Evolutionary conservation across 2,113 vertebrate genomes (phyloP).

Genomic region (Noctilio leporinus): DNA sequence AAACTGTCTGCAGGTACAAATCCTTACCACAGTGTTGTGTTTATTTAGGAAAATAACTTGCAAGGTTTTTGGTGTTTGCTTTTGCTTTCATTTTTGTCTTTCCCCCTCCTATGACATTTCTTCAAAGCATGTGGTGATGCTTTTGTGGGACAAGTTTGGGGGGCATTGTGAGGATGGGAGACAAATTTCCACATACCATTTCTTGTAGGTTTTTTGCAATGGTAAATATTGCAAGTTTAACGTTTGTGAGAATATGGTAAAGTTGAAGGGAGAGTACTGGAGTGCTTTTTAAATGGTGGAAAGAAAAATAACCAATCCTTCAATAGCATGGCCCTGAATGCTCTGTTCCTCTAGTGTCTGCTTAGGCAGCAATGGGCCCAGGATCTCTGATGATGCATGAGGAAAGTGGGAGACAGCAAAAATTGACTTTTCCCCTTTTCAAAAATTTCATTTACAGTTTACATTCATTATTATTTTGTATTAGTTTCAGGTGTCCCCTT

Average conservation of each 20-base stretch:
- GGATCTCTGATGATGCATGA: background rate
- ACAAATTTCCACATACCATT: background rate
- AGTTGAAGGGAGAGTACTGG: constrained; percentile 38
- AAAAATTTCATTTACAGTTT: background rate
- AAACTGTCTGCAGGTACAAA: constrained; percentile 66
- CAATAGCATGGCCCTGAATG: accelerated
- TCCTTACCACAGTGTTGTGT: constrained; percentile 46
- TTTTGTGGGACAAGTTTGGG: background rate
- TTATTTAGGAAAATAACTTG: constrained; percentile 51
- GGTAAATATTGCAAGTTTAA: constrained; percentile 40
- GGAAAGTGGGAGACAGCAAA: background rate
- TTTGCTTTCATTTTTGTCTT: constrained; percentile 47
- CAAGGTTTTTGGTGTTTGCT: constrained; percentile 11
- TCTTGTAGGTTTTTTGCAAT: background rate
- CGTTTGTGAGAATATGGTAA: constrained; percentile 62
- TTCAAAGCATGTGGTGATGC: constrained; percentile 17
- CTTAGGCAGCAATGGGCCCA: background rate
- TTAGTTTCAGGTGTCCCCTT: background rate
- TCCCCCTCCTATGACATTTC: background rate
- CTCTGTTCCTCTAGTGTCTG: background rate
- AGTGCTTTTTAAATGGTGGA: constrained; percentile 39
- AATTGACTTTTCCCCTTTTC: background rate
- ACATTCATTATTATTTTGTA: background rate
- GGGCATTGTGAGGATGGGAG: background rate
- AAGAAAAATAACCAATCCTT: background rate